Base-by-base conservation (phyloP, 2,113 vertebrate genomes). In the Ochotona princeps region DNA sequence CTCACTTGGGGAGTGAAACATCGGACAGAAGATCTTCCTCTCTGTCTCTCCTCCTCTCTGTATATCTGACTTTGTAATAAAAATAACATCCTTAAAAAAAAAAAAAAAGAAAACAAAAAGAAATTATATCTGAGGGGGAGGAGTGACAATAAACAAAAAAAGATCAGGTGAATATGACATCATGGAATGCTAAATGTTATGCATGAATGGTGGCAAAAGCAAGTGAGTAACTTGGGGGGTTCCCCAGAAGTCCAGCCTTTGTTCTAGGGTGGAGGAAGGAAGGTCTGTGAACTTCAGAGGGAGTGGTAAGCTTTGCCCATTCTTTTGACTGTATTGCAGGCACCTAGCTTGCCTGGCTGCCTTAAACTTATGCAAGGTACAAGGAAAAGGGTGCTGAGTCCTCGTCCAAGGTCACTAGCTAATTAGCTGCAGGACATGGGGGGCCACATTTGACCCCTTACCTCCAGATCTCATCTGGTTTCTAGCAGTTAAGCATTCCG, bases 371-470 rank as follows among this genome's bases (percentile, higher is more conserved):
- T 18, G 26, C 30, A 75, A 18, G 60, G 57, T 83, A n/a, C 85
- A 57, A 73, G 73, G n/a, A n/a, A 35, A 79, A 84, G 47, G 38
- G 21, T 26, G 6, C 61, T 54, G 67, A 90, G 87, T 89, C 93
- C 83, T 89, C 87, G 83, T 47, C 60, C 92, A 89, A 93, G 92
- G 84, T 75, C 88, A 94, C 60, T 60, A 74, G 90, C 67, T 87
- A 76, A 83, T 79, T 72, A 67, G 76, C 51, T 81, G 65, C 26
- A 23, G n/a, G 83, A 96, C 95, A 92, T 38, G n/a, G 61, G 61
- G 69, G 82, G n/a, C 12, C 13, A 49, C 20, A 5, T 82, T 73
- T 44, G 74, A 85, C 8, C 65, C n/a, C 32, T 83, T 32, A 51
- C 49, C 15, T 32, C 49, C 28, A 61, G 74, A 47, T 35, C 18